Percentiles rank a stretch among this genome's conserved stretches.
Evolutionary conservation across 2,888 invertebrate species (phyloP).

Genomic region (Trissolcus brochymenae): DNA sequence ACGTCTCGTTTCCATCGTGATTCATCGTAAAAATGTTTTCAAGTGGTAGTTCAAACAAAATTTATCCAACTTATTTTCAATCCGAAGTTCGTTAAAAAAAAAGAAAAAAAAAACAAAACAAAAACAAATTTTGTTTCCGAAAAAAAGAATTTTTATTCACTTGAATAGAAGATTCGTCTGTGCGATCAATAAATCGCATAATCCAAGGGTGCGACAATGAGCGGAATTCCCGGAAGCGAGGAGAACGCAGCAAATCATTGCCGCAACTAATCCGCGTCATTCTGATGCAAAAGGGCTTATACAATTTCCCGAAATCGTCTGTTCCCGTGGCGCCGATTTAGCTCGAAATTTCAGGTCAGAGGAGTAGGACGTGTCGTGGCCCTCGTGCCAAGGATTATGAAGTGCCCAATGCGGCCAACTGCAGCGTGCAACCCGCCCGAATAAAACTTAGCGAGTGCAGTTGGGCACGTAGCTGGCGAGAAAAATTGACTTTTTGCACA

Average conservation of each 20-base stretch:
- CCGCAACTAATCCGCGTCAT: conserved; percentile 20
- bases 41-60: background rate
- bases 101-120: no score
- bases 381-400: conserved; percentile 32
- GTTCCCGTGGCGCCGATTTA: conserved; percentile 16
- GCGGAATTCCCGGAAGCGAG: no score
- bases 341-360: conserved; percentile 18
- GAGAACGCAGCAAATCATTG: conserved; percentile 1
- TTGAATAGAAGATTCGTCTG: no score
- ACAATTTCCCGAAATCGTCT: conserved; percentile 26
- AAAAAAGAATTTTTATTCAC: no score
- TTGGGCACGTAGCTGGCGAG: conserved; percentile 39
- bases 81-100: no score
- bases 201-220: no score
- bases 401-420: background rate
- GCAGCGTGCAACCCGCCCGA: background rate
- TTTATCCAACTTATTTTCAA: no score
- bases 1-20: conserved; percentile 5
- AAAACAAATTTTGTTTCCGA: no score
- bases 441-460: conserved; percentile 30
- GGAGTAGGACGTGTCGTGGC: conserved; percentile 30
- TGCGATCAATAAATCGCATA: no score
- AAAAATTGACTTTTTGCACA: conserved; percentile 41
- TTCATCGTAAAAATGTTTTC: conserved; percentile 2
- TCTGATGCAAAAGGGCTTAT: conserved; percentile 32